phyloP scores from a whole-genome alignment of 1,140 invertebrate species.

The Drosophila lini region DNA sequence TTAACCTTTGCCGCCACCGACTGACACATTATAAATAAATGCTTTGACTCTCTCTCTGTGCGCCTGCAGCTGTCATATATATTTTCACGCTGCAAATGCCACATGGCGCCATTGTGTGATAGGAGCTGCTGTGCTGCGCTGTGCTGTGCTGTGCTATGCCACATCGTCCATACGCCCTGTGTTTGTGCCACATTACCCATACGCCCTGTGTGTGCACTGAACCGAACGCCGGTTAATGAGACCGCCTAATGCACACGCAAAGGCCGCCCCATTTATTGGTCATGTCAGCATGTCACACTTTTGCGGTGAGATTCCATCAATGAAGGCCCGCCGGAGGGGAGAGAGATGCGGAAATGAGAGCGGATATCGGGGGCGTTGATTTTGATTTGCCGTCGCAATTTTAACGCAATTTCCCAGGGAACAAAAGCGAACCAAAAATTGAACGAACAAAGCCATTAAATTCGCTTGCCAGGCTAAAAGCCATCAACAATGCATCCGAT shows the following conservation, averaged over 20 bases:
- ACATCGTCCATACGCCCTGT: constrained; percentile 46
- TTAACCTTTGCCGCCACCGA: constrained; percentile 63
- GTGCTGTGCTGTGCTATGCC: neutral
- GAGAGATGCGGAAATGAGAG: neutral
- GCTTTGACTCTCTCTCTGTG: constrained; percentile 38
- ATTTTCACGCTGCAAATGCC: constrained; percentile 40
- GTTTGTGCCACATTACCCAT: constrained; percentile 37
- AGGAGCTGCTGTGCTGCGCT: neutral
- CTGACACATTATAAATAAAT: constrained; percentile 62
- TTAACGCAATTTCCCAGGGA: constrained; percentile 62
- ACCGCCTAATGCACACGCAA: constrained; percentile 65
- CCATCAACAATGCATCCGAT: constrained; percentile 50
- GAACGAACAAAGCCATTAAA: constrained; percentile 60
- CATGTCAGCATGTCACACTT: constrained; percentile 46
- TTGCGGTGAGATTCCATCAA: constrained; percentile 18
- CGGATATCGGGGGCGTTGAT: constrained; percentile 19
- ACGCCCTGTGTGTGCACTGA: constrained; percentile 43
- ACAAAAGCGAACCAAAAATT: constrained; percentile 31
- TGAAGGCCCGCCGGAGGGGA: neutral
- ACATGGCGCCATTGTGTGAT: constrained; percentile 11
- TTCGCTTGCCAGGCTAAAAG: constrained; percentile 51
- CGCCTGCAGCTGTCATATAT: constrained; percentile 42
- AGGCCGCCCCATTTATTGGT: constrained; percentile 21
- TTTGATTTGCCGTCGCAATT: constrained; percentile 43
- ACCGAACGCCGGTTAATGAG: constrained; percentile 39